Evolutionary conservation across 2,113 vertebrate species (phyloP).

Genomic region (Cercopithecus mona): DNA sequence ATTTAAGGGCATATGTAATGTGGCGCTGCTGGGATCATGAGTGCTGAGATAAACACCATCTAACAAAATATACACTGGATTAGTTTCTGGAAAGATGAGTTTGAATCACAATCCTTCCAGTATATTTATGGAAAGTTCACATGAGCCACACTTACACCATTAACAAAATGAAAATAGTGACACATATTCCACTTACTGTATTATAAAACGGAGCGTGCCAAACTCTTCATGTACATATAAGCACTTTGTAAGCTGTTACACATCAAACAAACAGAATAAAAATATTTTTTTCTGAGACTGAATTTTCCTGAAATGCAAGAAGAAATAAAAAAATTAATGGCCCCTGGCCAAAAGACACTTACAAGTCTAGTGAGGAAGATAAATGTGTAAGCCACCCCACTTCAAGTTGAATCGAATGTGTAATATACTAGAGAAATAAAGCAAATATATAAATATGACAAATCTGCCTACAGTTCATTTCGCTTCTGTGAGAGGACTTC

Average conservation of each 20-base stretch:
- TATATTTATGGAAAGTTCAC: not conserved
- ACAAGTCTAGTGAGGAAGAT: not conserved
- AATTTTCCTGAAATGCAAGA: constrained; percentile 16
- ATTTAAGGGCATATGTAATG: not conserved
- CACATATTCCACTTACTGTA: not conserved
- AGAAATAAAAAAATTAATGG: not conserved
- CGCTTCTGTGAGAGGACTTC: not conserved
- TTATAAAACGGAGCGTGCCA: not conserved
- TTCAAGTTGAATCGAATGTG: not conserved
- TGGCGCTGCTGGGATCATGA: fast-evolving
- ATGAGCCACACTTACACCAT: not conserved
- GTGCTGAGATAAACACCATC: not conserved
- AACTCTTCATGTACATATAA: not conserved
- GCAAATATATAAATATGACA: not conserved
- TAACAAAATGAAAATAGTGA: not conserved
- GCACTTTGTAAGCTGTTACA: not conserved
- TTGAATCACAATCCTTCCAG: not conserved
- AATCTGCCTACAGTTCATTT: not conserved
- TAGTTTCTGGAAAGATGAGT: not conserved
- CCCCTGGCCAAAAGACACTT: not conserved
- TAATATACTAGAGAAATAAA: constrained; percentile 28
- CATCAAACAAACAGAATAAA: not conserved
- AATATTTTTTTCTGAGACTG: not conserved
- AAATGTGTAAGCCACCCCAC: not conserved
- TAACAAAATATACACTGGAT: not conserved